Percentiles rank a stretch among this genome's conserved stretches.
These are phyloP conservation scores for Torymus texanus DNA, from an alignment of 2,888 invertebrate species.

Conservation along the genomic window DNA sequence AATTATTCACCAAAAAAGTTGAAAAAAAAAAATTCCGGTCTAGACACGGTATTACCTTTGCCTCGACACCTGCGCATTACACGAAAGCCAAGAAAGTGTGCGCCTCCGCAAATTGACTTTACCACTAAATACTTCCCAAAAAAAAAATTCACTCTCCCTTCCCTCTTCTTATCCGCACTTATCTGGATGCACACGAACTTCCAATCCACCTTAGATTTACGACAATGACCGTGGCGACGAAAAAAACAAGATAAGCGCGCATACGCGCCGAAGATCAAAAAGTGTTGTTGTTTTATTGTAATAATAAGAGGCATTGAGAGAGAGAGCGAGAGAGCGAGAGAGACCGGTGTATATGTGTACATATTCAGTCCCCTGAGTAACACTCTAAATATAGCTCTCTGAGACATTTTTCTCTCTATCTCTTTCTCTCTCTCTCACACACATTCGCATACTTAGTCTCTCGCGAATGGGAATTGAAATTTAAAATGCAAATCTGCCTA, in stretches of 20 bases:
- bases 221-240: background rate
- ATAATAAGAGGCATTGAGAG: slow-evolving; percentile 19
- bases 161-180: too few relatives aligned
- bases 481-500: slow-evolving; percentile 46
- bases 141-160: too few relatives aligned
- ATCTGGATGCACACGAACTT: background rate
- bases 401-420: slow-evolving; percentile 23
- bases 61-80: too few relatives aligned
- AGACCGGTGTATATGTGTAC: too few relatives aligned
- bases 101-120: too few relatives aligned
- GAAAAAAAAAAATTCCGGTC: too few relatives aligned
- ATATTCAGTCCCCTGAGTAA: slow-evolving; percentile 15
- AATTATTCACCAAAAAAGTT: too few relatives aligned
- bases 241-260: background rate
- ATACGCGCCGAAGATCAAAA: background rate
- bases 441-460: background rate
- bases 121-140: too few relatives aligned
- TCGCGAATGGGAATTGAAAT: slow-evolving; percentile 33
- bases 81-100: too few relatives aligned
- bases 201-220: slow-evolving; percentile 1
- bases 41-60: too few relatives aligned
- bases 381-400: slow-evolving; percentile 36
- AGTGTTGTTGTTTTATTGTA: background rate
- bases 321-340: background rate
- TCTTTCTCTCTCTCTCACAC: slow-evolving; percentile 11